Conservation (phyloP, 2,888 invertebrate genomes). For the Nephrotoma flavescens region DNA sequence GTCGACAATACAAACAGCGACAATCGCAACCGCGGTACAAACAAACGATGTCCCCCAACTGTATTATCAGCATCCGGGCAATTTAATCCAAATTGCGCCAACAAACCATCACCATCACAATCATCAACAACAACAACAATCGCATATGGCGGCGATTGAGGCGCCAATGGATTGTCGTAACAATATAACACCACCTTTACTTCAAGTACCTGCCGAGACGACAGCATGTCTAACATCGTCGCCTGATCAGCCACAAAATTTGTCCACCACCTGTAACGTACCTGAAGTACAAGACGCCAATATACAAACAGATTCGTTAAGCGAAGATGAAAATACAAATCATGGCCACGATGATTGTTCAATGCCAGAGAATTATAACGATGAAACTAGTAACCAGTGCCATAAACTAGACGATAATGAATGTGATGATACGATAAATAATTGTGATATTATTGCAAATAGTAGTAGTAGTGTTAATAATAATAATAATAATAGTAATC, state of each 20-base stretch:
- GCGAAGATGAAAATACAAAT: constrained; percentile 45
- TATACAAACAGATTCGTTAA: constrained; percentile 67
- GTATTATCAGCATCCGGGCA: constrained; percentile 14
- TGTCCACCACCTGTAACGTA: neutral
- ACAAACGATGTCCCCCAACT: constrained; percentile 14
- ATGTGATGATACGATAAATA: constrained; percentile 3
- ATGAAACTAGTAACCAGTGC: neutral
- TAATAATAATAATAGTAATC: neutral
- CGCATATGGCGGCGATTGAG: neutral
- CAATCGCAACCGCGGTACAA: constrained; percentile 14
- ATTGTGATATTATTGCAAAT: neutral
- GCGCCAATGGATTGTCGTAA: neutral
- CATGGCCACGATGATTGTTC: constrained; percentile 13
- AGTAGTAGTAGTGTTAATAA: neutral
- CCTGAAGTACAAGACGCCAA: constrained; percentile 65
- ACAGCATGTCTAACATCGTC: constrained; percentile 40
- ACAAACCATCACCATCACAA: neutral
- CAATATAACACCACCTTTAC: constrained; percentile 7
- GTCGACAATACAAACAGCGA: constrained; percentile 15
- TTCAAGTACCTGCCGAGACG: constrained; percentile 5
- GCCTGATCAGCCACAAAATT: constrained; percentile 33
- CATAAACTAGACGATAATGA: constrained; percentile 7
- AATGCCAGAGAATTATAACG: constrained; percentile 3
- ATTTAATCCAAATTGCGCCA: constrained; percentile 14
- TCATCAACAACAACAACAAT: neutral